These are phyloP conservation scores for Argyrosomus regius DNA, from an alignment of 2,797 vertebrate genomes.

Conservation along the genomic window DNA sequence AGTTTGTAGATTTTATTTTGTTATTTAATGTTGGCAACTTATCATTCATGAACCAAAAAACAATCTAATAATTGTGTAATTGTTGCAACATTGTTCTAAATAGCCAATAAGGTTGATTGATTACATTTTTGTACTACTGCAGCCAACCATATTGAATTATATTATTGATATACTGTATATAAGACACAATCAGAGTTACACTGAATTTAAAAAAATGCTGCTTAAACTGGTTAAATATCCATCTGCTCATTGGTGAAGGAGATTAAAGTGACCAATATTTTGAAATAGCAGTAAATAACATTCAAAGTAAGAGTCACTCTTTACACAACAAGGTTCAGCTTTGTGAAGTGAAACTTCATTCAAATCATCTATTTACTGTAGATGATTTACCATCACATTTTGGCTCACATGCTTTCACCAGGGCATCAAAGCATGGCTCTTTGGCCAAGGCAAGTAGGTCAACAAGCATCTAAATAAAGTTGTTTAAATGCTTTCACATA, in stretches of 20 bases:
- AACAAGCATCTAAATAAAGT: slow-evolving; percentile 36
- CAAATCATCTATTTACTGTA: slow-evolving; percentile 48
- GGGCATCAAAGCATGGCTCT: slow-evolving; percentile 33
- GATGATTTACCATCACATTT: slow-evolving; percentile 60
- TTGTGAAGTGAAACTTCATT: slow-evolving; percentile 39
- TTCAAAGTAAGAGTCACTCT: slow-evolving; percentile 18
- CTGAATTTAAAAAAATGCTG: too few relatives aligned
- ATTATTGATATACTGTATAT: background rate
- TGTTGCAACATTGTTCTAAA: background rate
- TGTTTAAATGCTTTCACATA: background rate
- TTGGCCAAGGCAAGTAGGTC: slow-evolving; percentile 27
- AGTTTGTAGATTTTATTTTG: background rate
- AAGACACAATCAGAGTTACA: background rate
- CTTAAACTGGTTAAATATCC: background rate
- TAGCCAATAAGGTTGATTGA: background rate
- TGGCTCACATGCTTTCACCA: slow-evolving; percentile 24
- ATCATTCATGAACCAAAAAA: background rate
- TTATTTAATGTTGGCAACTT: background rate
- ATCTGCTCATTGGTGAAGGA: background rate
- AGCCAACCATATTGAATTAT: background rate
- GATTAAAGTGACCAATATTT: background rate
- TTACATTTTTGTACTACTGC: background rate
- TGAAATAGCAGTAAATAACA: background rate
- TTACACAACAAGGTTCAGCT: slow-evolving; percentile 9
- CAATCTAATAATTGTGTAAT: background rate